Evolutionary conservation across 2,113 vertebrate genomes (phyloP), one percentile per base, ranked within the genome.

Genomic region (Vanacampus margaritifer): DNA sequence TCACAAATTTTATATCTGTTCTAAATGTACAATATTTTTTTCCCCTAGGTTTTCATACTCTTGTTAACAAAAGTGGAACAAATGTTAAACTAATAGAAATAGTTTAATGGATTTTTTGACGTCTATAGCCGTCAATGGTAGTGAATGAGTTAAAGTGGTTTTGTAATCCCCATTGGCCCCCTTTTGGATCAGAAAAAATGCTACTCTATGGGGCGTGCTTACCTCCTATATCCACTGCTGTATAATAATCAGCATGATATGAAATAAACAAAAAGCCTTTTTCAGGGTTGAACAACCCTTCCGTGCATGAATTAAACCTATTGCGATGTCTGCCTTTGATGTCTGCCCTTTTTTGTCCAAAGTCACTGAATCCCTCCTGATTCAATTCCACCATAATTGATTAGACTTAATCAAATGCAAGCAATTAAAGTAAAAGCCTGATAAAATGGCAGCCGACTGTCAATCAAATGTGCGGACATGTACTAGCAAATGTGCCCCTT

Each of bases 401-500:
- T 91, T 91, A 72, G 79, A 91, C 90, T 93, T 93, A 93, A 94
- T 94, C 90, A 94, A 94, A 94, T 93, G 92, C 91, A 93, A 92
- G 93, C 93, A 95, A 96, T 96, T 98, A 95, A 93, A 91, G 93
- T 96, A 94, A 97, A 94, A 96, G 95, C 93, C 91, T 90, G 93
- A 94, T 96, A 86, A 83, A 93, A 94, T 92, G 89, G 82, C 85
- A 72, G 86, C 77, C 54, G 73, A 79, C 91, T 91, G 94, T 93
- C 94, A 93, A 89, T 95, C 92, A 92, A 82, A 89, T 87, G 87
- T 81, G 79, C 86, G 89, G 90, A 92, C 90, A 90, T 91, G 91
- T 94, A 94, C 95, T 95, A 94, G 93, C 94, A 93, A 94, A 93
- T 91, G 90, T 90, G 26, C 32, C 80, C 91, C 88, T 86, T 90